Percentiles rank a stretch among this genome's conserved stretches.
Conservation (phyloP, 2,113 vertebrate species). For the Heptranchias perlo region DNA sequence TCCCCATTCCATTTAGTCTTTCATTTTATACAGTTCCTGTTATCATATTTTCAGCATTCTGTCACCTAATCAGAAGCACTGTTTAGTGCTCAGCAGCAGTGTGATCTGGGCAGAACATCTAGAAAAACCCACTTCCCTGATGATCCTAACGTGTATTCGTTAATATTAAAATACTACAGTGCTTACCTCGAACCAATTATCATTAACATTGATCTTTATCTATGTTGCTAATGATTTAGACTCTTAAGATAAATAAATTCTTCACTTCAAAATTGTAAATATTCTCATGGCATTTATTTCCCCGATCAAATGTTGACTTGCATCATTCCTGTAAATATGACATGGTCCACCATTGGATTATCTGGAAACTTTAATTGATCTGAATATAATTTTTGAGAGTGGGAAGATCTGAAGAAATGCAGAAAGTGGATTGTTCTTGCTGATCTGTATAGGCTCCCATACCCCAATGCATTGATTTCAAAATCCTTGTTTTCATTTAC, state of each 20-base stretch:
- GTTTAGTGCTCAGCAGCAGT: neutral
- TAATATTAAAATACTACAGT: neutral
- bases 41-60: neutral
- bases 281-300: neutral
- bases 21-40: neutral
- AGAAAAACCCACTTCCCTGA: neutral
- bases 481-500: neutral
- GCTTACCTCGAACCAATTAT: neutral
- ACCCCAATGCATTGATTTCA: neutral
- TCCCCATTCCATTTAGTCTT: neutral
- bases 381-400: neutral
- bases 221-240: neutral
- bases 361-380: neutral
- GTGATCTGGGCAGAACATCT: neutral
- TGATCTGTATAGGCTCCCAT: neutral
- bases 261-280: neutral
- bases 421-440: neutral
- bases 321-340: neutral
- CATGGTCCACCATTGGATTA: neutral
- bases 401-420: neutral
- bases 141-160: neutral
- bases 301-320: neutral
- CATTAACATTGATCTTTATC: neutral
- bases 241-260: neutral
- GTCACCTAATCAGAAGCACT: neutral